These are phyloP conservation scores for Brachypodius melanocephalos DNA, from an alignment of 2,113 vertebrate genomes.

Conservation along the genomic window DNA sequence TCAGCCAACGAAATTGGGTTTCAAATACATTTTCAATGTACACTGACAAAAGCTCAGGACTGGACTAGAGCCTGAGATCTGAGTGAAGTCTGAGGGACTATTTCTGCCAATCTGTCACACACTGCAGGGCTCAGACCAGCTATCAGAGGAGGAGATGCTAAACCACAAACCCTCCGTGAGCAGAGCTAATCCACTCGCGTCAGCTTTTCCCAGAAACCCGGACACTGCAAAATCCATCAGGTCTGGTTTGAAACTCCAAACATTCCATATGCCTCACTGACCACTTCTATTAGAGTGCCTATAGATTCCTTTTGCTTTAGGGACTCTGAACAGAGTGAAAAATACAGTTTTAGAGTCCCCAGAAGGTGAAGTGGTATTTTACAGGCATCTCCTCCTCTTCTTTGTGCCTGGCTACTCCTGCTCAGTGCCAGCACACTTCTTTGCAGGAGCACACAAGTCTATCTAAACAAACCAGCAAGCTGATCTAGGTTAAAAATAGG, in stretches of 20 bases:
- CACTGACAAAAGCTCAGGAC: background rate
- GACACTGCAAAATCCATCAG: background rate
- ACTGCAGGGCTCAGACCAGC: background rate
- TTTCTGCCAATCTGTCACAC: background rate
- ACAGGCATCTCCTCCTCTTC: background rate
- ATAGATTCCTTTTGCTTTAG: background rate
- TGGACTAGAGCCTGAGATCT: background rate
- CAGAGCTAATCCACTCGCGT: background rate
- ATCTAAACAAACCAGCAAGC: background rate
- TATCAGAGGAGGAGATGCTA: background rate
- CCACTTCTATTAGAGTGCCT: background rate
- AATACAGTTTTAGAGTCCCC: background rate
- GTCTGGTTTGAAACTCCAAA: background rate
- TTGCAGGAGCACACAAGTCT: background rate
- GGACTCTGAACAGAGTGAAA: background rate
- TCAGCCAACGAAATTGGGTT: background rate
- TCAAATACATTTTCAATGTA: background rate
- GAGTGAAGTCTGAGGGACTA: background rate
- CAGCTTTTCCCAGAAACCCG: background rate
- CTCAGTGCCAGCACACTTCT: background rate
- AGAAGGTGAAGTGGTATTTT: background rate
- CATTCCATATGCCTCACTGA: background rate
- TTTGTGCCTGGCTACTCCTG: background rate
- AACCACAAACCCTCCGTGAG: background rate
- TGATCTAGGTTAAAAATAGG: background rate